phyloP scores from a whole-genome alignment of 2,888 invertebrate species.

The Tachina grossa region DNA sequence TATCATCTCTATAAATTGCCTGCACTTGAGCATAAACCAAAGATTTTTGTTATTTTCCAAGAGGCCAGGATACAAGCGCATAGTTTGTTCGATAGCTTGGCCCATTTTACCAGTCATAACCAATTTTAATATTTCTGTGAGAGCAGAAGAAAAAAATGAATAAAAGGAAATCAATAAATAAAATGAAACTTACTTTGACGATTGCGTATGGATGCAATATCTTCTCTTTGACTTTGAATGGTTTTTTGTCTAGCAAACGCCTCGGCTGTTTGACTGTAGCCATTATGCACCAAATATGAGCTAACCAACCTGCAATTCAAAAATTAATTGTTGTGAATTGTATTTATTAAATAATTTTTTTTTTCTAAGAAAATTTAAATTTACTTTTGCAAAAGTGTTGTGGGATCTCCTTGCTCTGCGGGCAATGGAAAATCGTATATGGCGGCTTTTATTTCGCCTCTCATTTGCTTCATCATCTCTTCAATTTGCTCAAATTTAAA shows the following conservation, averaged over 20 bases:
- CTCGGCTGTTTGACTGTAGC: conserved; percentile 98
- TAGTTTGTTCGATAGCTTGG: conserved; percentile 96
- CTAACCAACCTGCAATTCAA: conserved; percentile 92
- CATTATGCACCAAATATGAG: conserved; percentile 98
- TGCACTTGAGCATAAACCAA: conserved; percentile 97
- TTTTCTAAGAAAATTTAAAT: background rate
- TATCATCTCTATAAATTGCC: conserved; percentile 99
- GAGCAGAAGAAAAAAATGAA: conserved; percentile 65
- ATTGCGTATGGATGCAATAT: conserved; percentile 96
- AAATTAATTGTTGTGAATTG: conserved; percentile 3
- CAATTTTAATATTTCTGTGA: conserved; percentile 94
- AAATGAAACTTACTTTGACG: conserved; percentile 90
- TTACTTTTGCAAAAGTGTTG: conserved; percentile 94
- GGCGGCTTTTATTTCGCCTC: conserved; percentile 90
- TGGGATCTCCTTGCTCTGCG: conserved; percentile 95
- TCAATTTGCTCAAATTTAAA: conserved; percentile 97
- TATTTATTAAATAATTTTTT: background rate
- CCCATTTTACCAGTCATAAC: conserved; percentile 97
- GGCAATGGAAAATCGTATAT: conserved; percentile 94
- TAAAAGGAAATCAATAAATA: background rate
- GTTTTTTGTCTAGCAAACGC: conserved; percentile 94
- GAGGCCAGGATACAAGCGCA: conserved; percentile 95
- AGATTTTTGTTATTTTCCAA: conserved; percentile 95
- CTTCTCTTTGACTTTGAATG: conserved; percentile 95
- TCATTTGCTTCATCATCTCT: conserved; percentile 96